phyloP scores from a whole-genome alignment of 2,888 invertebrate genomes.

The Sisyra terminalis region DNA sequence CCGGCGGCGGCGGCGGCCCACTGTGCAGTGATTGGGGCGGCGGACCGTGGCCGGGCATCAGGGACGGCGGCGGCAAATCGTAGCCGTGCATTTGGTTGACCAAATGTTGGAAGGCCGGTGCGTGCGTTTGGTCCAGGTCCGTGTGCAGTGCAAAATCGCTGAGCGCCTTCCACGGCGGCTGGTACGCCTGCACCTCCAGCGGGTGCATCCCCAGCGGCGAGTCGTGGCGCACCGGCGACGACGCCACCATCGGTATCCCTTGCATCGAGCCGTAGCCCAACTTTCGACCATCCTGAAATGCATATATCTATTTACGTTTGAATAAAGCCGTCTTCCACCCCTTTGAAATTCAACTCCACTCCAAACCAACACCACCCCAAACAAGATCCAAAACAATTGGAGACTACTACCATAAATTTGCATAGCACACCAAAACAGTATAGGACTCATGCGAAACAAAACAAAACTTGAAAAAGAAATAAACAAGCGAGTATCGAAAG shows the following conservation, averaged over 20 bases:
- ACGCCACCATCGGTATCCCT: conserved; percentile 95
- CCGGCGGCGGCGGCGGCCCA: conserved; percentile 28
- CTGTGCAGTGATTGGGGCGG: conserved; percentile 28
- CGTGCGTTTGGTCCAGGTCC: conserved; percentile 71
- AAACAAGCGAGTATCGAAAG: no score
- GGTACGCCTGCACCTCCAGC: conserved; percentile 83
- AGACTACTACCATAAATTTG: no score
- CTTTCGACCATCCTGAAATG: conserved; percentile 76
- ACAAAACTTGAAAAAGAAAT: no score
- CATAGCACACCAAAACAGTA: background rate
- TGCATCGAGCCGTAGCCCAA: conserved; percentile 89
- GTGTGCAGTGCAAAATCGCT: conserved; percentile 91
- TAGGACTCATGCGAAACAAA: background rate
- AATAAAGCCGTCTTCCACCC: no score
- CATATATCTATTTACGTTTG: no score
- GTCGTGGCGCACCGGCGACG: conserved; percentile 82
- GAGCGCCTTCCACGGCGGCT: conserved; percentile 94
- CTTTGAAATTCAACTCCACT: no score
- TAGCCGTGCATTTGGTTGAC: conserved; percentile 93
- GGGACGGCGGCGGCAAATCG: conserved; percentile 39
- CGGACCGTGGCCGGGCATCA: conserved; percentile 34
- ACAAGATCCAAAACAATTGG: no score
- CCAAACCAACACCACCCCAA: no score
- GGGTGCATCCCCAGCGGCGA: conserved; percentile 74
- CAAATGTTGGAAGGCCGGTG: conserved; percentile 85